phyloP scores from a whole-genome alignment of 2,888 invertebrate genomes.

The Papilio elwesi region DNA sequence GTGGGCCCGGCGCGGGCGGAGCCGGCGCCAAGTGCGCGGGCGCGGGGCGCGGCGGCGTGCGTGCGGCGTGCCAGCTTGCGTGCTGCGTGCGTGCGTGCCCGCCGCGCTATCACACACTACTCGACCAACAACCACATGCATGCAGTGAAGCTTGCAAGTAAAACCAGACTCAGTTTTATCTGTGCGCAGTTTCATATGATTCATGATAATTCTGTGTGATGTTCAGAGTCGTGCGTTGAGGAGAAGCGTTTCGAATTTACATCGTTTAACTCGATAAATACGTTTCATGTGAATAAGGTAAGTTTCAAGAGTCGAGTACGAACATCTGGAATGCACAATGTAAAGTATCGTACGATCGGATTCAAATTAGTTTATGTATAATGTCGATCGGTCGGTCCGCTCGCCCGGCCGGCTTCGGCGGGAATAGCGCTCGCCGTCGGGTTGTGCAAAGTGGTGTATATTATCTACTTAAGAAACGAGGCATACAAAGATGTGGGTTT shows the following conservation, averaged over 20 bases:
- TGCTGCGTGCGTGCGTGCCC: slow-evolving; percentile 48
- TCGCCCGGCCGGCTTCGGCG: slow-evolving; percentile 64
- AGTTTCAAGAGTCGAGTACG: slow-evolving; percentile 78
- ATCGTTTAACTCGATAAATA: slow-evolving; percentile 65
- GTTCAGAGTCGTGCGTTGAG: slow-evolving; percentile 84
- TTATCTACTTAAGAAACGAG: slow-evolving; percentile 75
- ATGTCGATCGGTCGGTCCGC: slow-evolving; percentile 62
- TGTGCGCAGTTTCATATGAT: slow-evolving; percentile 84
- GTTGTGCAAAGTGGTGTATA: slow-evolving; percentile 83
- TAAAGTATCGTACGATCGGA: slow-evolving; percentile 72
- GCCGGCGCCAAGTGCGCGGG: slow-evolving; percentile 50
- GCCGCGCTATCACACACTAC: slow-evolving; percentile 73
- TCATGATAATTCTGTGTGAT: slow-evolving; percentile 82
- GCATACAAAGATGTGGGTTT: slow-evolving; percentile 83
- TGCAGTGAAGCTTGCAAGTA: slow-evolving; percentile 84
- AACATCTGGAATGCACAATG: slow-evolving; percentile 80
- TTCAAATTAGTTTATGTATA: slow-evolving; percentile 58
- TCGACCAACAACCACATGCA: slow-evolving; percentile 81
- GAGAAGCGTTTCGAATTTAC: slow-evolving; percentile 85
- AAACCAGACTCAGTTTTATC: slow-evolving; percentile 83
- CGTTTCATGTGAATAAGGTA: slow-evolving; percentile 78
- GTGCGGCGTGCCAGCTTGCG: slow-evolving; percentile 44
- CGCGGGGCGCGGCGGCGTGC: slow-evolving; percentile 53
- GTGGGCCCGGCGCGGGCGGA: slow-evolving; percentile 53
- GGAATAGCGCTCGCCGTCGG: slow-evolving; percentile 73